phyloP scores from a whole-genome alignment of 2,888 invertebrate species.

The Meganola albula region DNA sequence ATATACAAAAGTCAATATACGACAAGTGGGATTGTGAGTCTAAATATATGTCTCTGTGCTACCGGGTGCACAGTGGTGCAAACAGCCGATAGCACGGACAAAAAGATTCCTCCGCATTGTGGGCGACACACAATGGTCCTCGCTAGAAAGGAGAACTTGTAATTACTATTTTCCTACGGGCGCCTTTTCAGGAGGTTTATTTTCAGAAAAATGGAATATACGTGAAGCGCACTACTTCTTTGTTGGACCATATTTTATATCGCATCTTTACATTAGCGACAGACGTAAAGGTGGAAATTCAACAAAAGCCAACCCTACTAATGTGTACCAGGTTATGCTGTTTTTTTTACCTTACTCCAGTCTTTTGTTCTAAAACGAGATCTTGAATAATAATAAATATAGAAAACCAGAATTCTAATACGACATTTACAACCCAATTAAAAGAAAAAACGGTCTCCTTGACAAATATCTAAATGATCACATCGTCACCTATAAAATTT shows the following conservation, averaged over 20 bases:
- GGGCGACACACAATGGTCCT: slow-evolving; percentile 57
- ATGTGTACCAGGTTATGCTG: slow-evolving; percentile 6
- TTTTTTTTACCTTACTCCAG: slow-evolving; percentile 6
- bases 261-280: slow-evolving; percentile 34
- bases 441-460: slow-evolving; percentile 23
- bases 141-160: slow-evolving; percentile 63
- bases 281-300: slow-evolving; percentile 8
- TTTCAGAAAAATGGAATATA: slow-evolving; percentile 67
- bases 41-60: slow-evolving; percentile 47
- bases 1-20: slow-evolving; percentile 36
- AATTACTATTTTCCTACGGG: slow-evolving; percentile 74
- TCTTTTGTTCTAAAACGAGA: slow-evolving; percentile 7
- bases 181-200: slow-evolving; percentile 65
- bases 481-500: slow-evolving; percentile 26
- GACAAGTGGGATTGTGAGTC: slow-evolving; percentile 34
- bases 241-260: slow-evolving; percentile 48
- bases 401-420: slow-evolving; percentile 17
- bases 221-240: slow-evolving; percentile 37
- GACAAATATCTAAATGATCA: slow-evolving; percentile 28
- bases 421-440: slow-evolving; percentile 36
- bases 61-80: slow-evolving; percentile 58
- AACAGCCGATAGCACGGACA: slow-evolving; percentile 70
- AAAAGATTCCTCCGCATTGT: slow-evolving; percentile 75
- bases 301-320: slow-evolving; percentile 12
- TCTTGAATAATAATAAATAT: slow-evolving; percentile 4